Evolutionary conservation across 2,113 vertebrate species (phyloP).

Genomic region (Cichladusa arquata): DNA sequence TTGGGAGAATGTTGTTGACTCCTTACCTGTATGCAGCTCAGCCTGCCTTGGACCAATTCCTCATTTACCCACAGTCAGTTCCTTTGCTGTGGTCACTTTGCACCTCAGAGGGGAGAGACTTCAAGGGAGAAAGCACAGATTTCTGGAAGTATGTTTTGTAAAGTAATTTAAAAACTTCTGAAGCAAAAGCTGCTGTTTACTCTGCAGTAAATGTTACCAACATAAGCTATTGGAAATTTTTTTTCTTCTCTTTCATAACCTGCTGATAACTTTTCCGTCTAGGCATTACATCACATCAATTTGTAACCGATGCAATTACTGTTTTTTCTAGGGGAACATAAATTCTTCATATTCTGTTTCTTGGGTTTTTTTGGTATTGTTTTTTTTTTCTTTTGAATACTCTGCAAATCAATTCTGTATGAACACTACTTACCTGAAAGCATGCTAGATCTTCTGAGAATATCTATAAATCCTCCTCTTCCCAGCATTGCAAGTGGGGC

Average conservation of each 20-base stretch:
- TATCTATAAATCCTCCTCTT: not conserved
- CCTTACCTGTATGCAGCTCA: not conserved
- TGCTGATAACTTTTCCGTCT: not conserved
- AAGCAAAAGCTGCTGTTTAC: not conserved
- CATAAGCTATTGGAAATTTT: not conserved
- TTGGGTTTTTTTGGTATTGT: no score
- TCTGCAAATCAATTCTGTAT: not conserved
- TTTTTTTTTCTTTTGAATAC: not conserved
- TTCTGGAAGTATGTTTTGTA: not conserved
- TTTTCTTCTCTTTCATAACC: not conserved
- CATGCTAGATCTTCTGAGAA: not conserved
- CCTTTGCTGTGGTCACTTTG: not conserved
- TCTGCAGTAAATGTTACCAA: not conserved
- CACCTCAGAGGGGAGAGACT: not conserved
- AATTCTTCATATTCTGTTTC: not conserved
- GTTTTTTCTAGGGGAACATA: not conserved
- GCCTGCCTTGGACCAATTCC: not conserved
- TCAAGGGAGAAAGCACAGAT: not conserved
- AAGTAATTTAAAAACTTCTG: not conserved
- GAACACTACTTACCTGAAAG: not conserved
- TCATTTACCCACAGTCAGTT: fast-evolving
- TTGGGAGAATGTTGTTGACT: not conserved
- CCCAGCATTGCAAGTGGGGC: not conserved
- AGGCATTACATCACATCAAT: not conserved
- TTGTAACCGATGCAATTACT: not conserved